These are phyloP conservation scores for Macrobrachium rosenbergii DNA, from an alignment of 1,140 invertebrate species.

Conservation along the genomic window DNA sequence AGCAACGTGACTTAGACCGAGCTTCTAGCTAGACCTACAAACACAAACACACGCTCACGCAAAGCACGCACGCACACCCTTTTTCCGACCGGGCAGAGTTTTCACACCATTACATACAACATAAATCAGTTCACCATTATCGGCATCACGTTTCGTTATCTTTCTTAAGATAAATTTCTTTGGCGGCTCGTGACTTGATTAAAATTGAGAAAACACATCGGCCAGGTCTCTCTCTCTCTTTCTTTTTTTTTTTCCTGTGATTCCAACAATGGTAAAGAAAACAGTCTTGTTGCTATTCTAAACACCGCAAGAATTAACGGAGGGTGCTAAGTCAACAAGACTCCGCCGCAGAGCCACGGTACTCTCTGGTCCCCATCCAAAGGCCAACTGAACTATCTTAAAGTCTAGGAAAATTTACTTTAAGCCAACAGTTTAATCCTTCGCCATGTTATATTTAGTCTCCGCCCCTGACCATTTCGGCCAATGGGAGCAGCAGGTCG, in stretches of 20 bases:
- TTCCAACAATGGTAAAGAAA: conserved; percentile 65
- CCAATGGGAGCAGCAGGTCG: conserved; percentile 12
- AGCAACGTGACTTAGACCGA: too few species aligned
- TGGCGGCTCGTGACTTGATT: conserved; percentile 52
- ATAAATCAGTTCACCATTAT: conserved; percentile 34
- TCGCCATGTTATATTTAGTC: conserved; percentile 66
- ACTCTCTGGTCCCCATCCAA: conserved; percentile 63
- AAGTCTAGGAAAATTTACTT: conserved; percentile 67
- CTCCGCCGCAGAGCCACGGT: conserved; percentile 45
- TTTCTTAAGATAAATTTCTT: conserved; percentile 37
- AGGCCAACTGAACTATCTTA: conserved; percentile 66
- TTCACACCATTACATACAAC: too few species aligned
- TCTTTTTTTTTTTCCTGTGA: conserved; percentile 59
- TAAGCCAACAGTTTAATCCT: conserved; percentile 67
- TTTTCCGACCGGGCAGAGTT: too few species aligned
- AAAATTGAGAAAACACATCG: conserved; percentile 63
- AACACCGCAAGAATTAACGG: conserved; percentile 67
- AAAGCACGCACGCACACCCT: too few species aligned
- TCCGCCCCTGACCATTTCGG: conserved; percentile 37
- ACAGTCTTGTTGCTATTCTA: conserved; percentile 66
- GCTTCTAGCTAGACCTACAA: too few species aligned
- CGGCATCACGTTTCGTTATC: conserved; percentile 20
- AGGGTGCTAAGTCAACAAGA: conserved; percentile 66
- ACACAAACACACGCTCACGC: too few species aligned
- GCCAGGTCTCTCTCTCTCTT: background rate